phyloP scores from a whole-genome alignment of 92 coral and sea anemone genomes.

The Virgularia gustaviana region DNA sequence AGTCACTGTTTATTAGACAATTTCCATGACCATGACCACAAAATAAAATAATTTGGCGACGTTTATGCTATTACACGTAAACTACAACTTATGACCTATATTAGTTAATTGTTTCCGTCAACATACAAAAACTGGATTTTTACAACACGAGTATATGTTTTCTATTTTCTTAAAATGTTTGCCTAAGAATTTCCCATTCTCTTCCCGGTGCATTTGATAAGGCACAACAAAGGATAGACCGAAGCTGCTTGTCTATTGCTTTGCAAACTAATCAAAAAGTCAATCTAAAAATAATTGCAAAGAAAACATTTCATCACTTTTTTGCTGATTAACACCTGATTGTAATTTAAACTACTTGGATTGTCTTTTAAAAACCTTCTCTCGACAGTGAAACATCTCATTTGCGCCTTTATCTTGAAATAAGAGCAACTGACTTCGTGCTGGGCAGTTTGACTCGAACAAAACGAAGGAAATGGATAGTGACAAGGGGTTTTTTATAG shows the following conservation, averaged over 20 bases:
- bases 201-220: conserved; percentile 7
- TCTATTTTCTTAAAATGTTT: no score
- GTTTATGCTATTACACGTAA: no score
- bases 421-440: conserved; percentile 27
- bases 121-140: no score
- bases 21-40: no score
- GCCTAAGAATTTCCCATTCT: no score
- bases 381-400: conserved; percentile 32
- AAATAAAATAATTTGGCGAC: no score
- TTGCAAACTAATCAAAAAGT: conserved; percentile 34
- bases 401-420: conserved; percentile 19
- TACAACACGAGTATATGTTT: no score
- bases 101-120: no score
- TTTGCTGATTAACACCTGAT: conserved; percentile 43
- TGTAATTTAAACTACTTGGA: conserved; percentile 36
- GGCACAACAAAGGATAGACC: conserved; percentile 29
- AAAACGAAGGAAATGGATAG: conserved; percentile 4
- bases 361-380: conserved; percentile 32
- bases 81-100: no score
- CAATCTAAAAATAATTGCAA: conserved; percentile 42
- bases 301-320: conserved; percentile 33
- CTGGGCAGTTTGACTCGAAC: neutral
- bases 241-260: conserved; percentile 16
- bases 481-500: conserved; percentile 35
- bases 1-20: no score